phyloP scores from a whole-genome alignment of 2,888 invertebrate species.

The Dynastes tityus region DNA sequence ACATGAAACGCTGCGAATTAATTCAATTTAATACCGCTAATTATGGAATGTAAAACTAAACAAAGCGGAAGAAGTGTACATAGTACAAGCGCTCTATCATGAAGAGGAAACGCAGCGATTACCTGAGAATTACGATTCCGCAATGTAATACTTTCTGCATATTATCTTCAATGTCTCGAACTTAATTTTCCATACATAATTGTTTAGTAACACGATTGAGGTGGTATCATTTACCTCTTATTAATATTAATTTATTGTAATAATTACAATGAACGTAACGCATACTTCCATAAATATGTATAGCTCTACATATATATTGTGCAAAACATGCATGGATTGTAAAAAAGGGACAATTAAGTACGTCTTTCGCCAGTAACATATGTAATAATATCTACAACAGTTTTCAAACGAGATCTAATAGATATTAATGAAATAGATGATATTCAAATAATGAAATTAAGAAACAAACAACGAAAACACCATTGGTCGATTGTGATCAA shows the following conservation, averaged over 20 bases:
- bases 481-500: no score
- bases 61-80: constrained; percentile 38
- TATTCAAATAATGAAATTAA: no score
- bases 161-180: constrained; percentile 1
- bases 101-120: constrained; percentile 32
- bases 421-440: no score
- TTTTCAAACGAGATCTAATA: no score
- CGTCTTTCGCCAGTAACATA: no score
- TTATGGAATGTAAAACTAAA: constrained; percentile 22
- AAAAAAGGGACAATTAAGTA: background rate
- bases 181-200: constrained; percentile 34
- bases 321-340: background rate
- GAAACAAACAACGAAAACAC: no score
- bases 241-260: constrained; percentile 37
- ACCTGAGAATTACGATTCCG: background rate
- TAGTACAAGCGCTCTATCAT: constrained; percentile 21
- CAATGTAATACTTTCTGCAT: constrained; percentile 16
- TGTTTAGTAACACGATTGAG: constrained; percentile 31
- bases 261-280: constrained; percentile 26
- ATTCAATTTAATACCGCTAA: constrained; percentile 31
- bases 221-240: constrained; percentile 18
- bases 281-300: background rate
- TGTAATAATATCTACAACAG: no score
- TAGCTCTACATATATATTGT: background rate
- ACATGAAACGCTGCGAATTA: constrained; percentile 17